Conservation (phyloP, 1,140 invertebrate species). For the Protaetia brevitarsis region DNA sequence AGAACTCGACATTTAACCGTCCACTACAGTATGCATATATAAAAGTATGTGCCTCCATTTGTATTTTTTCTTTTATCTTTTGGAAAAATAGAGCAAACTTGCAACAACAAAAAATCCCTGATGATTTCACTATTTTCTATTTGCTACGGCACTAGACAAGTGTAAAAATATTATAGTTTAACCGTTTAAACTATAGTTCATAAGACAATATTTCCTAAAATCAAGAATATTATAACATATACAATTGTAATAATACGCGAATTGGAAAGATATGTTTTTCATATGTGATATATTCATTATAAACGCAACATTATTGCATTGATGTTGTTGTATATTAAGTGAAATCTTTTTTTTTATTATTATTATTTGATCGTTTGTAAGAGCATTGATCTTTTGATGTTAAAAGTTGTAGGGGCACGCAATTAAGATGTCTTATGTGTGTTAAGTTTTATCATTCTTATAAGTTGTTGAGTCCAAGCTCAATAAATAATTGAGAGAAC, state of each 20-base stretch:
- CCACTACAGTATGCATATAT: too few relatives aligned
- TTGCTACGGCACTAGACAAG: not conserved
- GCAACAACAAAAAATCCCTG: too few relatives aligned
- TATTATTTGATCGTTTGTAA: too few relatives aligned
- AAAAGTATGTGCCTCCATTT: too few relatives aligned
- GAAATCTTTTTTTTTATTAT: not conserved
- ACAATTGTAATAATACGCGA: not conserved
- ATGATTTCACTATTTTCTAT: too few relatives aligned
- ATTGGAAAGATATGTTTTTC: not conserved
- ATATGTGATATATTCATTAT: constrained; percentile 12
- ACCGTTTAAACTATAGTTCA: not conserved
- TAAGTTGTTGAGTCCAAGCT: not conserved
- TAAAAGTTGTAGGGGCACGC: not conserved
- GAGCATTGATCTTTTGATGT: constrained; percentile 1
- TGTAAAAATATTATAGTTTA: not conserved
- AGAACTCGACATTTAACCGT: too few relatives aligned
- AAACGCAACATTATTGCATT: not conserved
- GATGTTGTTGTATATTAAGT: not conserved
- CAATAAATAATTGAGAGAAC: too few relatives aligned
- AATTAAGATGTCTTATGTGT: not conserved
- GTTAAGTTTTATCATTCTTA: not conserved
- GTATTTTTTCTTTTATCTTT: too few relatives aligned
- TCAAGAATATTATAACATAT: not conserved
- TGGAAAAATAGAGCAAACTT: too few relatives aligned
- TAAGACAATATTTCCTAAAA: not conserved